phyloP scores from a whole-genome alignment of 2,797 vertebrate genomes.

The Percopsis omiscomaycus region DNA sequence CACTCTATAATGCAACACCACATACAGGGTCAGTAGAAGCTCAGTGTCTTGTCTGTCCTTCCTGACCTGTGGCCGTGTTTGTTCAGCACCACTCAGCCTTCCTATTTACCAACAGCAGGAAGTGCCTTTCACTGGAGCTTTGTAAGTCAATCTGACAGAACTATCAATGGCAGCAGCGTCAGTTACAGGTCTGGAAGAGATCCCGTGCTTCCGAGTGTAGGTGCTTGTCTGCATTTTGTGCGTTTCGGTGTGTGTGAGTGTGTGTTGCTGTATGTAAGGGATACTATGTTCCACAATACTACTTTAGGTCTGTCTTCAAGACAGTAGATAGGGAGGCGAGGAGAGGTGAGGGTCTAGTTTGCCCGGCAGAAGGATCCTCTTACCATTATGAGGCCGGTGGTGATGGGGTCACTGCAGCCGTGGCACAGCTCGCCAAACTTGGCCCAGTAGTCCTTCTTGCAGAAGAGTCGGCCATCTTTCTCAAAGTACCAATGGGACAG shows the following conservation, averaged over 20 bases:
- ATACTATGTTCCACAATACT: slow-evolving; percentile 38
- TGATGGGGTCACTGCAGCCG: slow-evolving; percentile 93
- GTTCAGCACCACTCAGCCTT: slow-evolving; percentile 34
- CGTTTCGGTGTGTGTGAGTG: slow-evolving; percentile 9
- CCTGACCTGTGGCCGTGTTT: slow-evolving; percentile 33
- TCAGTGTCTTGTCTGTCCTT: slow-evolving; percentile 38
- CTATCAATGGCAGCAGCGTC: slow-evolving; percentile 36
- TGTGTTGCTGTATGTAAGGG: slow-evolving; percentile 8
- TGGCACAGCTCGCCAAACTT: slow-evolving; percentile 94
- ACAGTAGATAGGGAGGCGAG: slow-evolving; percentile 43
- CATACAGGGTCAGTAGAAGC: slow-evolving; percentile 32
- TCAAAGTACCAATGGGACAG: slow-evolving; percentile 98
- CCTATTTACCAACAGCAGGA: slow-evolving; percentile 42
- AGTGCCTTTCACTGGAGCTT: slow-evolving; percentile 45
- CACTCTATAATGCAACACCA: slow-evolving; percentile 56
- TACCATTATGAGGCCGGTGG: slow-evolving; percentile 97
- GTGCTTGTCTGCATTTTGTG: slow-evolving; percentile 4
- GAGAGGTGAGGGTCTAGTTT: slow-evolving; percentile 32
- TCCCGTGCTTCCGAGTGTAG: slow-evolving; percentile 16
- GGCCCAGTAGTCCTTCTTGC: slow-evolving; percentile 96
- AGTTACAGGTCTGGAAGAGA: slow-evolving; percentile 57
- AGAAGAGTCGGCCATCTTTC: slow-evolving; percentile 95
- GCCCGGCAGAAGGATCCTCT: slow-evolving; percentile 52
- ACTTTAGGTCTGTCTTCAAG: slow-evolving; percentile 43
- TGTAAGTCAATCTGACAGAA: slow-evolving; percentile 47